These are phyloP conservation scores for Trichonephila clavata DNA, from an alignment of 1,140 invertebrate species.

Conservation along the genomic window DNA sequence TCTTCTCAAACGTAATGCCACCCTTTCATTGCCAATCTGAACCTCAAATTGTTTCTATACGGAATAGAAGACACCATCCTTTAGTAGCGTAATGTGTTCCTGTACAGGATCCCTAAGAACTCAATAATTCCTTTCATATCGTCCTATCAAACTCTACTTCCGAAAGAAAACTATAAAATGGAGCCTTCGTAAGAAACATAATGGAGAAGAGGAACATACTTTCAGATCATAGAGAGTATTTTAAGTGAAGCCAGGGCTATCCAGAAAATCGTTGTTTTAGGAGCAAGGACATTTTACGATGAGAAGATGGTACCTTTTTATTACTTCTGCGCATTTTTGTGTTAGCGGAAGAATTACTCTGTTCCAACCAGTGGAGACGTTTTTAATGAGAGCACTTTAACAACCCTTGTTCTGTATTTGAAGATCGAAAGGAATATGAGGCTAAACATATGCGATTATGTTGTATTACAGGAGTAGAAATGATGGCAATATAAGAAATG, in stretches of 20 bases:
- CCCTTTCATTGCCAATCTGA: background rate
- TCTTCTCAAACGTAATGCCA: background rate
- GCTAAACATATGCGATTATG: background rate
- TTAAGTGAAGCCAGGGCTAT: slow-evolving; percentile 42
- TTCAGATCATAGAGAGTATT: slow-evolving; percentile 52
- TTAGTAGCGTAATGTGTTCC: slow-evolving; percentile 22
- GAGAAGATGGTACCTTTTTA: slow-evolving; percentile 52
- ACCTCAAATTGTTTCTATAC: background rate
- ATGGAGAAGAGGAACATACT: slow-evolving; percentile 50
- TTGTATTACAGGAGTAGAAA: background rate
- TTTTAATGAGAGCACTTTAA: slow-evolving; percentile 12
- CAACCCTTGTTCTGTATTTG: background rate
- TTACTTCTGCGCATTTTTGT: slow-evolving; percentile 39
- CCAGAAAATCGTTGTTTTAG: slow-evolving; percentile 62
- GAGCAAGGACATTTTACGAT: slow-evolving; percentile 54
- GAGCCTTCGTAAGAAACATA: slow-evolving; percentile 11
- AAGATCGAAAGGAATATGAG: background rate
- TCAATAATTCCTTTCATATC: slow-evolving; percentile 36
- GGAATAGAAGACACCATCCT: background rate
- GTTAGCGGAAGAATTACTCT: background rate
- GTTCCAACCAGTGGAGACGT: background rate
- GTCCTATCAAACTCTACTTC: slow-evolving; percentile 52
- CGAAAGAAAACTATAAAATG: slow-evolving; percentile 52
- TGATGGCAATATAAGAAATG: background rate
- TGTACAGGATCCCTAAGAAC: background rate